Percentiles rank a stretch among this genome's conserved stretches.
These are phyloP conservation scores for Calyptommatus sinebrachiatus DNA, from an alignment of 2,113 vertebrate species.

Conservation along the genomic window DNA sequence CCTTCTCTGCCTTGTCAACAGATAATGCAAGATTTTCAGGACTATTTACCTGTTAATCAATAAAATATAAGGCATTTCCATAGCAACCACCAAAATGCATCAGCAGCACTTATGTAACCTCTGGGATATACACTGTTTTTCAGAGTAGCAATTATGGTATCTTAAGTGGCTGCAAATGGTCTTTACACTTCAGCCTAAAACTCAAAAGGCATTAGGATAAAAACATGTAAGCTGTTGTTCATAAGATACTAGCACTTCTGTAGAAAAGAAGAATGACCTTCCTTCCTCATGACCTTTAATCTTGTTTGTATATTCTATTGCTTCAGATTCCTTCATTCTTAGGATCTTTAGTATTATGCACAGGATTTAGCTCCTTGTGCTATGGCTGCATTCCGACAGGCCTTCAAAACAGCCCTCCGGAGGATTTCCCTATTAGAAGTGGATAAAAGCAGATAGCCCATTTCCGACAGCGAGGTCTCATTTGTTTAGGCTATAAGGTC, in stretches of 20 bases:
- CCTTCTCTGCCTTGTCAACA: constrained; percentile 40
- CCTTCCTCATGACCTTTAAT: background rate
- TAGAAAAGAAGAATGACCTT: accelerated
- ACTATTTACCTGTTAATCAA: constrained; percentile 60
- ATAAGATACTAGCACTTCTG: background rate
- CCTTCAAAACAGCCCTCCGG: too few relatives aligned
- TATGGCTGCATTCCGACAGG: background rate
- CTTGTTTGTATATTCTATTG: background rate
- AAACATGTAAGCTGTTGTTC: background rate
- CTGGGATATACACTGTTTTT: constrained; percentile 42
- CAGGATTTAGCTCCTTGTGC: background rate
- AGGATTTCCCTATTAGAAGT: too few relatives aligned
- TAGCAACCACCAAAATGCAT: constrained; percentile 50
- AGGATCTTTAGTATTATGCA: background rate
- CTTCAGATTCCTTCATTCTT: background rate
- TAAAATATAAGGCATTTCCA: constrained; percentile 57
- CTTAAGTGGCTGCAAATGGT: constrained; percentile 26
- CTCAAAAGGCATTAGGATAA: constrained; percentile 26
- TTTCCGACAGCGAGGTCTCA: too few relatives aligned
- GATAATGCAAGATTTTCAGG: constrained; percentile 50
- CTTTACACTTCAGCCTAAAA: constrained; percentile 26
- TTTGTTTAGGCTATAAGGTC: too few relatives aligned
- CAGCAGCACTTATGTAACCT: constrained; percentile 38
- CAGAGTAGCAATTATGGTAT: constrained; percentile 27
- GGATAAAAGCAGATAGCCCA: too few relatives aligned